Percentiles rank a stretch among this genome's conserved stretches.
Evolutionary conservation across 2,888 invertebrate species (phyloP).

Genomic region (Trichopoda pennipes): DNA sequence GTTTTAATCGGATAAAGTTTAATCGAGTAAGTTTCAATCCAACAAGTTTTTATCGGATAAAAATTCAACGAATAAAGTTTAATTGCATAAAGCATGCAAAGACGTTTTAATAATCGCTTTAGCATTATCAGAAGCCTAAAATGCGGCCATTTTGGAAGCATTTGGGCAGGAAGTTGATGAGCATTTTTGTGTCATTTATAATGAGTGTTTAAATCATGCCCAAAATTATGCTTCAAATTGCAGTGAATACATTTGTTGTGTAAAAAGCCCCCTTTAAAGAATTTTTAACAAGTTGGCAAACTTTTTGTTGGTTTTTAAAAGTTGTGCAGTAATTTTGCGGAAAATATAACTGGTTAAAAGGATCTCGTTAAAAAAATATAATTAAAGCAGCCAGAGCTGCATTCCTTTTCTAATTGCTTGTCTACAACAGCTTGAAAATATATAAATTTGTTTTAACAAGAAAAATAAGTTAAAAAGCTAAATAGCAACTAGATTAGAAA

Average conservation of each 20-base stretch:
- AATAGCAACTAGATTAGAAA: background rate
- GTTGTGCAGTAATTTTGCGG: background rate
- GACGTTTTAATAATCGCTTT: too few species aligned
- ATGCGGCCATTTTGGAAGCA: too few species aligned
- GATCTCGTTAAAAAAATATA: background rate
- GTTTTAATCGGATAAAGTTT: too few species aligned
- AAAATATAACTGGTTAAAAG: background rate
- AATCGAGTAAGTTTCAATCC: too few species aligned
- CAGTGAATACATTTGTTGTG: too few species aligned
- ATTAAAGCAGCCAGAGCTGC: slow-evolving; percentile 2
- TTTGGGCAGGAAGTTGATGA: too few species aligned
- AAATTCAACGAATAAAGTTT: too few species aligned
- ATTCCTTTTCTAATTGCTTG: background rate
- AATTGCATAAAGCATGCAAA: too few species aligned
- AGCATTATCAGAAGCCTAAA: too few species aligned
- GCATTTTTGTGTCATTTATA: too few species aligned
- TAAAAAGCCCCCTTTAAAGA: background rate
- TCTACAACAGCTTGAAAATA: background rate
- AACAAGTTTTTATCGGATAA: too few species aligned
- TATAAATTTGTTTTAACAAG: background rate
- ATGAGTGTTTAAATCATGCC: too few species aligned
- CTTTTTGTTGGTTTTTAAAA: background rate
- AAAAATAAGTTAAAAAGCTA: background rate
- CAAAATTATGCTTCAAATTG: background rate
- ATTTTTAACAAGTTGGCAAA: background rate